Conservation (phyloP, 2,113 vertebrate species). For the Oophaga pumilio region DNA sequence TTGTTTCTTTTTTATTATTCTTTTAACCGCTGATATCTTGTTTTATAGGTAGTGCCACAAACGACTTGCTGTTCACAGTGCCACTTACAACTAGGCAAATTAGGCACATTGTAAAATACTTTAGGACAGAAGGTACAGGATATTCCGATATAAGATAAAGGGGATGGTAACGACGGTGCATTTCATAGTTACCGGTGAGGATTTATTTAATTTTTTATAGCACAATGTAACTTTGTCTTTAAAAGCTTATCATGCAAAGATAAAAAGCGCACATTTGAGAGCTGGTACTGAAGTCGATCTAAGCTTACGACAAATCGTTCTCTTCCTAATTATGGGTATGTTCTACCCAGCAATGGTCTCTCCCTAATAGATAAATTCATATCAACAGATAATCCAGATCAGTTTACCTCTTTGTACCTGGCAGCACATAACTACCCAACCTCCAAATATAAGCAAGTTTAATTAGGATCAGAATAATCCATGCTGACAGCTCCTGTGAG, state of each 20-base stretch:
- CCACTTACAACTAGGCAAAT: background rate
- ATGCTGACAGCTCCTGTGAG: conserved; percentile 73
- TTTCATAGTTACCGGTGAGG: background rate
- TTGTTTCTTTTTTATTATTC: background rate
- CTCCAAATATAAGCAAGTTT: conserved; percentile 73
- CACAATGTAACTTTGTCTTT: conserved; percentile 26
- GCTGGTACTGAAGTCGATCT: background rate
- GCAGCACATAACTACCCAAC: conserved; percentile 68
- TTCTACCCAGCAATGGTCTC: conserved; percentile 16
- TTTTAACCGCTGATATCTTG: background rate
- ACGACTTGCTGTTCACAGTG: background rate
- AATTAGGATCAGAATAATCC: conserved; percentile 74
- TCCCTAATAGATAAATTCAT: conserved; percentile 56
- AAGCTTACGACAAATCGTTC: conserved; percentile 1
- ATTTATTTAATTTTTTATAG: background rate
- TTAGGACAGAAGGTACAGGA: background rate
- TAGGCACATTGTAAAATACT: background rate
- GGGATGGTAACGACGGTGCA: background rate
- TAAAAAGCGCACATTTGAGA: background rate
- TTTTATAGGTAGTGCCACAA: background rate
- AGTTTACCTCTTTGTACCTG: conserved; percentile 73
- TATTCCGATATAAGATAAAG: background rate
- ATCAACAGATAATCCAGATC: conserved; percentile 72
- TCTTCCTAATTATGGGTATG: background rate
- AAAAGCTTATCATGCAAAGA: conserved; percentile 4